Evolutionary conservation across 2,797 vertebrate species (phyloP).

Genomic region (Poecile montanus): DNA sequence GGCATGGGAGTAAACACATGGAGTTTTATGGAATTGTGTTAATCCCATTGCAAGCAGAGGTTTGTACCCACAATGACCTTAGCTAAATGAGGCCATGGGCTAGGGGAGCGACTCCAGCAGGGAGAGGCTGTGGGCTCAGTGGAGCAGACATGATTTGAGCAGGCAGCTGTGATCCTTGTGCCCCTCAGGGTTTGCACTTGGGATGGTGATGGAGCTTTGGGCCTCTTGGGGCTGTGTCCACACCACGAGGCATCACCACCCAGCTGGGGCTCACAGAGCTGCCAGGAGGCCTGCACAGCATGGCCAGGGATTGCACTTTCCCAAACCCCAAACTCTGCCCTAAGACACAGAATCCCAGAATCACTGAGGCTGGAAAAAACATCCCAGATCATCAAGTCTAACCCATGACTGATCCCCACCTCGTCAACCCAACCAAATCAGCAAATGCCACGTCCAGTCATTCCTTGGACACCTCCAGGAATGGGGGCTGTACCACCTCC

Average conservation of each 20-base stretch:
- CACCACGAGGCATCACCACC: neutral
- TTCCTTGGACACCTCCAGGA: neutral
- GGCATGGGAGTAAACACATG: neutral
- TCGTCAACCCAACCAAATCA: neutral
- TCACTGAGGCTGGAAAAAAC: neutral
- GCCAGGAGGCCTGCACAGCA: neutral
- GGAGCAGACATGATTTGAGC: neutral
- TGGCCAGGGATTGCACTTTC: neutral
- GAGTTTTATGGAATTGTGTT: neutral
- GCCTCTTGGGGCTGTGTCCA: neutral
- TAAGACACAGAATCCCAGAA: neutral
- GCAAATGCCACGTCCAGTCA: accelerated
- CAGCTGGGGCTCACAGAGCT: neutral
- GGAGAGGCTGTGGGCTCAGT: neutral
- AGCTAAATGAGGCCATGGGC: accelerated
- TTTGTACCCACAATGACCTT: neutral
- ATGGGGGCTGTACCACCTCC: no score
- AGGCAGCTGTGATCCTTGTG: neutral
- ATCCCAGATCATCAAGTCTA: neutral
- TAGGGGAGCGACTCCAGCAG: neutral
- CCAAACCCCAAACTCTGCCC: neutral
- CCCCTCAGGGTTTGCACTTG: neutral
- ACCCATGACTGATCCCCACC: accelerated
- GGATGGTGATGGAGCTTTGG: accelerated
- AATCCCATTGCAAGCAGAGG: neutral